Conservation (phyloP, 2,113 vertebrate species). For the Aspiorhynchus laticeps region DNA sequence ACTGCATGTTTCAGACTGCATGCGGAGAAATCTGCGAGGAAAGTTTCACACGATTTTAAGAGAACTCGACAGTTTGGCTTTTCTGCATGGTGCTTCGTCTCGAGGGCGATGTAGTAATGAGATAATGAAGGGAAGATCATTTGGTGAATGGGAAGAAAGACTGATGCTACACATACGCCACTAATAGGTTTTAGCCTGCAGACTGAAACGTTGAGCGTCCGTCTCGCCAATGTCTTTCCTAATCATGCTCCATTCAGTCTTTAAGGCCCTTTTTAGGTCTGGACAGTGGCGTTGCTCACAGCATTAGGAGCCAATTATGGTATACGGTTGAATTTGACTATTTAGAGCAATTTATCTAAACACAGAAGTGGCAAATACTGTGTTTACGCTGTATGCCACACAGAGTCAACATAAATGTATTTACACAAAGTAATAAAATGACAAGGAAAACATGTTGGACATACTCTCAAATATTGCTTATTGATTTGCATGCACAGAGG, state of each 20-base stretch:
- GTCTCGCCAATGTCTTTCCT: neutral
- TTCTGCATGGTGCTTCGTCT: constrained; percentile 64
- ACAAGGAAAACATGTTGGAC: neutral
- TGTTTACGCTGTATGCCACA: neutral
- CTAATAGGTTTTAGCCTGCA: constrained; percentile 29
- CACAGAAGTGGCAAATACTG: neutral
- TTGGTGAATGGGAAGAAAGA: constrained; percentile 31
- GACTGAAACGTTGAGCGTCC: neutral
- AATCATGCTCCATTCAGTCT: constrained; percentile 5
- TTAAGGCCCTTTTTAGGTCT: neutral
- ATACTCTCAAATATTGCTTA: neutral
- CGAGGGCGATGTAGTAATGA: constrained; percentile 64
- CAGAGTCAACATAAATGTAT: neutral
- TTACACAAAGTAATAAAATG: neutral
- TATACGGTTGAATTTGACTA: neutral
- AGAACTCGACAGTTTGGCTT: neutral
- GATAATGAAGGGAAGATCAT: constrained; percentile 32
- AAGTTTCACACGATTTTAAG: neutral
- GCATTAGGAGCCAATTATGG: neutral
- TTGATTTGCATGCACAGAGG: neutral
- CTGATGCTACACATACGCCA: constrained; percentile 19
- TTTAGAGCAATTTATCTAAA: neutral
- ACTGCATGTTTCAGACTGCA: constrained; percentile 45
- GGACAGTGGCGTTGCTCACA: neutral
- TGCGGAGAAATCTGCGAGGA: neutral